Evolutionary conservation across 2,888 invertebrate genomes (phyloP), one percentile per base, ranked within the genome.

Genomic region (Phasia obesa): DNA sequence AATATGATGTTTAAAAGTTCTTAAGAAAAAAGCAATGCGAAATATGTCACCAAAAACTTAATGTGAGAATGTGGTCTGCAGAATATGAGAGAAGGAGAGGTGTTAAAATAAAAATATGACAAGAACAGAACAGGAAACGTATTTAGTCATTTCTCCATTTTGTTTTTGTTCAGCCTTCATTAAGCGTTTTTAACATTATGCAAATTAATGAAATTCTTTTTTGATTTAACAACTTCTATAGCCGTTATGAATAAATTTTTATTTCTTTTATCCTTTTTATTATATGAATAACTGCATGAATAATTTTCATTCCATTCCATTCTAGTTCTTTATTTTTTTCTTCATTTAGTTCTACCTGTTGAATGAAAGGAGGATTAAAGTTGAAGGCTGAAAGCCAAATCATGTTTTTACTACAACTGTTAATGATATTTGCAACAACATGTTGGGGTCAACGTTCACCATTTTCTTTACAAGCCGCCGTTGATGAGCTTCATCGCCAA

Each of bases 401-500:
- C 7, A 60, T 85, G 71, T 27, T 86, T 44, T 74, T 86, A 21
- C 55, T 86, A 13, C 84, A 84, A 4, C 21, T 76, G n/a, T 19
- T 83, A 71, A 44, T 53, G 17, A 60, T 80, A 47, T 51, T 80
- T 77, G 76, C 67, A n/a, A 80, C 69, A 67, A 86, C 81, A 13
- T 85, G 87, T 23, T 85, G 78, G 70, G 85, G 86, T 2, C 89
- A 88, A 51, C 89, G 85, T 70, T 87, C 90, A 23, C 87, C 88
- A 55, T 91, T 87, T 81, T 91, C 91, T 2, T 86, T 91, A 42
- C 91, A 91, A 86, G 90, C 90, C 25, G 91, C 91, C 4, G 91
- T 91, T 49, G 91, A 91, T 85, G 91, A 91, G 74, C 85, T 91
- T 77, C 91, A 90, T 84, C 89, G 90, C 57, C 90, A 90, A 11